Evolutionary conservation across 2,797 vertebrate species (phyloP), one percentile per base, ranked within the genome.

Genomic region (Epinephelus coioides): DNA sequence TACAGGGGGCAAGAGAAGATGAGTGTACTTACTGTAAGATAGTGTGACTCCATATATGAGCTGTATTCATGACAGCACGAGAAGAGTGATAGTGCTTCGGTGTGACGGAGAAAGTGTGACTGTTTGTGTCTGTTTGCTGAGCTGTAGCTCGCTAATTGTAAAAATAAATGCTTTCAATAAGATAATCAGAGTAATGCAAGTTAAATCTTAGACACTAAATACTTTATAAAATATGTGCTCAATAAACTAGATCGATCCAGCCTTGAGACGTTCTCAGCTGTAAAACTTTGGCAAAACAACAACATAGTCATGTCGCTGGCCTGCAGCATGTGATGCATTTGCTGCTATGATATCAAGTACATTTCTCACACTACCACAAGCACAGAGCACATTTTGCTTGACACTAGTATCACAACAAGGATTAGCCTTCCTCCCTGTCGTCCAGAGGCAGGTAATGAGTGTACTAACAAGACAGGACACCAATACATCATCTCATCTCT

Each of bases 51-150:
- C 50, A 53, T 80, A 21, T 79, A 64, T 60, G 65, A 51, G 54
- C 23, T 27, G 67, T 56, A 73, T 76, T 78, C 38, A 76, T 74
- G 60, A 84, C 38, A 69, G 73, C n/a, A 54, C 60, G 11, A 17
- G 57, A 53, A n/a, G 57, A 51, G 74, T 54, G 66, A 44, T n/a
- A 55, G 14, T 55, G 44, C 14, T 46, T 78, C 30, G 47, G 63
- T 55, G 63, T 69, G 46, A 62, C 11, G 43, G 44, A 60, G 76
- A 34, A 21, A 38, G 63, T 54, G 27, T 47, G 40, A 25, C 23
- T 47, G 56, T 54, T 6, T 46, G 18, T 9, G 43, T 72, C 17
- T 21, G 11, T 67, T 60, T 46, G 23, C 19, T 56, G 56, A 23
- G 14, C 17, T 34, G 5, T 10, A 15, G 43, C 6, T 23, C 0